Percentiles rank a stretch among this genome's conserved stretches.
Conservation (phyloP, 2,113 vertebrate genomes). For the Plotosus lineatus region DNA sequence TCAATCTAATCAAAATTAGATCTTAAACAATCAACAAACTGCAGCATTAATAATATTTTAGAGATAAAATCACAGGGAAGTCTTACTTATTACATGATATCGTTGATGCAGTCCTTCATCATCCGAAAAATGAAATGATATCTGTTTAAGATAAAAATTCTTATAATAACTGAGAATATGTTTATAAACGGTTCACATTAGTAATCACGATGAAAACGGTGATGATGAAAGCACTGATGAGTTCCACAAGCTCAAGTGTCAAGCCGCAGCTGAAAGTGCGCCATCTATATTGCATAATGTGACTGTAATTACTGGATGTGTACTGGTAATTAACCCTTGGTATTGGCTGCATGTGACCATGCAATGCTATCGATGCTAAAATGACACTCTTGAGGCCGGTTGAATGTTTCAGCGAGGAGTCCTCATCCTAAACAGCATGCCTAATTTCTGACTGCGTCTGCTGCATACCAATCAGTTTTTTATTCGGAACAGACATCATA, state of each 20-base stretch:
- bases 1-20: conserved; percentile 13
- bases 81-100: neutral
- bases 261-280: conserved; percentile 41
- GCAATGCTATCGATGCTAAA: conserved; percentile 18
- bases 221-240: conserved; percentile 19
- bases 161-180: no score
- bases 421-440: conserved; percentile 7
- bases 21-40: neutral
- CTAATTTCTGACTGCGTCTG: conserved; percentile 34
- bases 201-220: neutral
- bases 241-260: conserved; percentile 40
- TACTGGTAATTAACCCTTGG: conserved; percentile 50
- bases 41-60: conserved; percentile 5
- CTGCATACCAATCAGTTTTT: conserved; percentile 16
- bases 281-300: conserved; percentile 37
- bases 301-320: conserved; percentile 47
- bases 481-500: neutral
- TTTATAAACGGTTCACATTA: neutral
- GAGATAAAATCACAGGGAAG: neutral
- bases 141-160: neutral
- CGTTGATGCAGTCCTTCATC: neutral
- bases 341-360: conserved; percentile 38
- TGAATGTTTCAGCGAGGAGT: conserved; percentile 2
- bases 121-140: neutral
- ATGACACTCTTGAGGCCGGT: conserved; percentile 24